These are phyloP conservation scores for Dreissena rostriformis DNA, from an alignment of 1,140 invertebrate genomes.

Conservation along the genomic window DNA sequence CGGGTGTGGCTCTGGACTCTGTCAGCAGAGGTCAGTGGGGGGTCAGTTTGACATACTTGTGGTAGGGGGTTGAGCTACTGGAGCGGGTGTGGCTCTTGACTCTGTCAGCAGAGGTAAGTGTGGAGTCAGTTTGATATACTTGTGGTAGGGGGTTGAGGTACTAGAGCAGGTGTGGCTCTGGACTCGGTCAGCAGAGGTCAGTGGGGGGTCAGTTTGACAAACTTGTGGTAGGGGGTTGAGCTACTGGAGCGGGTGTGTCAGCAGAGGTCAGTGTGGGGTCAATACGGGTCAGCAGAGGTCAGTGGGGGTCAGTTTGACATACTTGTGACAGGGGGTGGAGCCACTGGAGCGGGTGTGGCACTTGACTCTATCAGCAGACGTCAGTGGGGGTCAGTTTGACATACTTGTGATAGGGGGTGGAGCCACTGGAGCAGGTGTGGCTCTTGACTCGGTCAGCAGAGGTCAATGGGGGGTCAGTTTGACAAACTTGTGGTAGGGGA, in stretches of 20 bases:
- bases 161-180: too few relatives aligned
- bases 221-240: constrained; percentile 91
- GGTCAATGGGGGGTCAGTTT: constrained; percentile 62
- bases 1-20: too few relatives aligned
- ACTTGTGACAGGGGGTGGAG: constrained; percentile 91
- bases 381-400: constrained; percentile 42
- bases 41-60: too few relatives aligned
- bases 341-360: constrained; percentile 80
- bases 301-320: constrained; percentile 92
- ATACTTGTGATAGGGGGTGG: too few relatives aligned
- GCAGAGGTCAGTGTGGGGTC: constrained; percentile 69
- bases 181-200: too few relatives aligned
- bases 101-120: neutral
- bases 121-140: too few relatives aligned
- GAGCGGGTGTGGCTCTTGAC: too few relatives aligned
- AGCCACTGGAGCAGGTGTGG: too few relatives aligned
- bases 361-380: constrained; percentile 79
- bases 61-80: too few relatives aligned
- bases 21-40: neutral
- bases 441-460: constrained; percentile 61
- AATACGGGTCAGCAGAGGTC: constrained; percentile 80
- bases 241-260: constrained; percentile 78
- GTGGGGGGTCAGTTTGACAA: constrained; percentile 88
- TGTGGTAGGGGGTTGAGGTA: too few relatives aligned
- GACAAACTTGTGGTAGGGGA: constrained; percentile 85